Conservation (phyloP, 2,113 vertebrate species). For the Capreolus pygargus region DNA sequence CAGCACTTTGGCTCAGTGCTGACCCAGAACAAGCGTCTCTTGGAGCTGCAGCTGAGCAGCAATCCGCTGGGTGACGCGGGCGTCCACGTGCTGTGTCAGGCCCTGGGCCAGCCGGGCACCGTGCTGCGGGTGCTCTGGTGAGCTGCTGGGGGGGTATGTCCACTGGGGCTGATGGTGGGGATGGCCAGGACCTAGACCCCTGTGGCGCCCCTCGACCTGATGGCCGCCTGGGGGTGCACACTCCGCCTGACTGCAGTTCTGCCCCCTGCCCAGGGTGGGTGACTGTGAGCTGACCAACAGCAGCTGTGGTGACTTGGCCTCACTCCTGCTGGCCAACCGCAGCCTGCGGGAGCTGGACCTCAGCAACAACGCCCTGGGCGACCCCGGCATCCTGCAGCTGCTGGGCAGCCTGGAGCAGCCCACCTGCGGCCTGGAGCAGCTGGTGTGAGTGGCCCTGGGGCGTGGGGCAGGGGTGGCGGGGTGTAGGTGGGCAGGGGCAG, state of each 20-base stretch:
- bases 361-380: constrained; percentile 79
- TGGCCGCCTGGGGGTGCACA: not conserved
- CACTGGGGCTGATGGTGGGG: not conserved
- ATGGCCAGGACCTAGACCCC: too few relatives aligned
- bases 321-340: constrained; percentile 45
- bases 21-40: constrained; percentile 63
- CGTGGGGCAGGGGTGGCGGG: fast-evolving
- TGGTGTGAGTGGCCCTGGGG: not conserved
- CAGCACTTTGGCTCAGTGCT: constrained; percentile 66
- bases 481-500: fast-evolving
- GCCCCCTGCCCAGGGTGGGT: constrained; percentile 71
- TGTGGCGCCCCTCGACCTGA: fast-evolving
- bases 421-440: constrained; percentile 47
- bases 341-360: constrained; percentile 80
- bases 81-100: constrained; percentile 69
- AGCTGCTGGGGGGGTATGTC: not conserved
- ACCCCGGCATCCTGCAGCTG: constrained; percentile 72
- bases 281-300: constrained; percentile 70
- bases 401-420: constrained; percentile 72
- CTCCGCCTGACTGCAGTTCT: not conserved
- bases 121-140: constrained; percentile 77
- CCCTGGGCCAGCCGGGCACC: constrained; percentile 68
- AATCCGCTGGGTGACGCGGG: constrained; percentile 77
- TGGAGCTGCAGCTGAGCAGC: constrained; percentile 76
- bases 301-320: constrained; percentile 70